These are phyloP conservation scores for Lepidochitona cinerea DNA, from an alignment of 2,888 invertebrate genomes.

Conservation along the genomic window DNA sequence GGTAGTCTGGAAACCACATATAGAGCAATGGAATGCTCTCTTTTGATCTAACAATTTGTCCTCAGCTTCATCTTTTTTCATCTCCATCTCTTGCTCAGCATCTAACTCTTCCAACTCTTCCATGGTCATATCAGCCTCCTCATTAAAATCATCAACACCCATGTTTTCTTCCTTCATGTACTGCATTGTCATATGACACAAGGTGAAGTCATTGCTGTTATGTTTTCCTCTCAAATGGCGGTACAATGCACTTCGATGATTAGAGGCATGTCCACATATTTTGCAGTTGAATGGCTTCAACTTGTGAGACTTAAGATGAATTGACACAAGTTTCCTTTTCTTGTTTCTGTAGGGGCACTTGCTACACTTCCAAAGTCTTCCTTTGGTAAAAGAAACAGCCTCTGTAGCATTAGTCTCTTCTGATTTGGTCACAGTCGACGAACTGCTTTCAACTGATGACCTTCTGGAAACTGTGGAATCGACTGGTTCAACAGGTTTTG, in stretches of 20 bases:
- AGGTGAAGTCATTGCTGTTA: constrained; percentile 42
- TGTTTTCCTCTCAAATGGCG: constrained; percentile 61
- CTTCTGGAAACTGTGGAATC: not conserved
- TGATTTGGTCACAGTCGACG: not conserved
- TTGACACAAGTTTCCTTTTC: constrained; percentile 54
- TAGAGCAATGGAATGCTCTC: constrained; percentile 45
- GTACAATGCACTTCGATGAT: constrained; percentile 68
- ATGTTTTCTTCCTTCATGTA: constrained; percentile 32
- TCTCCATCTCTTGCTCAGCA: constrained; percentile 9
- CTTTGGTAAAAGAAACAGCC: constrained; percentile 17
- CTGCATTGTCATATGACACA: constrained; percentile 44
- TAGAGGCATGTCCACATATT: constrained; percentile 68
- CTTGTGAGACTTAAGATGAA: constrained; percentile 57
- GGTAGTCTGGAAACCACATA: constrained; percentile 49
- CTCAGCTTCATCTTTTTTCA: not conserved
- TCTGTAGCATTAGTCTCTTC: too few relatives aligned
- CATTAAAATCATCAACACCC: constrained; percentile 5
- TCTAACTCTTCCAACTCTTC: constrained; percentile 14
- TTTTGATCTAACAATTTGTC: not conserved
- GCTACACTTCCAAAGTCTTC: constrained; percentile 82
- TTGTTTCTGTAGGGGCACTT: constrained; percentile 81
- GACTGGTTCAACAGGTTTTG: not conserved
- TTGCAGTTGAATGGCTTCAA: constrained; percentile 63
- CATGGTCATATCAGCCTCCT: constrained; percentile 25
- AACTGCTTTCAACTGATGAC: not conserved